A percentile compares a stretch with the other conserved stretches of the same genome.
Conservation (phyloP, 2,797 vertebrate species). For the Ceryle rudis region DNA sequence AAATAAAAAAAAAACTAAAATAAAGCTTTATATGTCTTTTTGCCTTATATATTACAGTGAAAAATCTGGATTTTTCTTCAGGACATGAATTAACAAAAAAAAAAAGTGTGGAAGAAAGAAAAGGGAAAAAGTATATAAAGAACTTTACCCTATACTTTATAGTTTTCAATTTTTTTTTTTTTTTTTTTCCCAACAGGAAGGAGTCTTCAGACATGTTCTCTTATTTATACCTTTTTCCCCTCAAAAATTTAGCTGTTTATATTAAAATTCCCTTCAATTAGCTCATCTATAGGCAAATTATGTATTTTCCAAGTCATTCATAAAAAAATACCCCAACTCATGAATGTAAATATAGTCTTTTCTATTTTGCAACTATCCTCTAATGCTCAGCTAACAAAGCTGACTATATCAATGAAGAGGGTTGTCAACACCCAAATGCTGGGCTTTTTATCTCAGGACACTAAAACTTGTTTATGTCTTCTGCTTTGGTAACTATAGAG, state of each 20-base stretch:
- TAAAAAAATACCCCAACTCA: background rate
- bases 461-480: conserved; percentile 41
- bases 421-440: conserved; percentile 11
- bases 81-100: no score
- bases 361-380: background rate
- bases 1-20: background rate
- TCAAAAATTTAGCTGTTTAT: background rate
- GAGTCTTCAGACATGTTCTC: background rate
- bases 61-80: background rate
- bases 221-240: background rate
- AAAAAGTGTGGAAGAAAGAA: background rate
- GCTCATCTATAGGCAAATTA: background rate
- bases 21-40: background rate
- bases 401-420: conserved; percentile 64
- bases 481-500: conserved; percentile 73
- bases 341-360: background rate
- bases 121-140: background rate
- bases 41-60: background rate
- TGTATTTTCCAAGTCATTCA: background rate
- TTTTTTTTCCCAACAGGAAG: background rate
- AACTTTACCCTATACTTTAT: background rate
- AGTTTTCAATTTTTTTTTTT: background rate
- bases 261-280: background rate
- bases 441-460: background rate
- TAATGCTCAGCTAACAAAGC: conserved; percentile 24